A percentile compares a stretch with the other conserved stretches of the same genome.
Evolutionary conservation across 2,113 vertebrate species (phyloP).

Genomic region (Syngnathus typhle): DNA sequence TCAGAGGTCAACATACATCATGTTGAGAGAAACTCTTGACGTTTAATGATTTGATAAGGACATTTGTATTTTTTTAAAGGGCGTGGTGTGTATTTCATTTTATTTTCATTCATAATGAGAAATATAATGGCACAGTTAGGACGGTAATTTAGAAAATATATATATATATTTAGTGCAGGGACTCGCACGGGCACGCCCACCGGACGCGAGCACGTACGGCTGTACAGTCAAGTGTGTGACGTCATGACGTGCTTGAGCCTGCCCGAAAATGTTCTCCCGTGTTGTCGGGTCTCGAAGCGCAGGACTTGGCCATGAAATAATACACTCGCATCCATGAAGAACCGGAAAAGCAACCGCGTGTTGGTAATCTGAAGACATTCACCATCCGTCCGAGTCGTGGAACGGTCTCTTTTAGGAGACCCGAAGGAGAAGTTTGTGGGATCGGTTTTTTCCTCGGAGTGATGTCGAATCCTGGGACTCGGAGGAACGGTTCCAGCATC

Average conservation of each 20-base stretch:
- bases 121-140: background rate
- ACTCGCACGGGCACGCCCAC: constrained; percentile 45
- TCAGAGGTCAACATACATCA: background rate
- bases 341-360: constrained; percentile 33
- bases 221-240: constrained; percentile 61
- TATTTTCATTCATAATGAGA: background rate
- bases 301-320: constrained; percentile 72
- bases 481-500: constrained; percentile 94
- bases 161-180: background rate
- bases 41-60: background rate
- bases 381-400: constrained; percentile 39
- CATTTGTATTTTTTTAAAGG: background rate
- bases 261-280: constrained; percentile 77
- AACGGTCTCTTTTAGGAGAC: constrained; percentile 53
- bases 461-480: constrained; percentile 95
- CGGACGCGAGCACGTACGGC: constrained; percentile 63
- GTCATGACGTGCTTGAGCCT: constrained; percentile 74
- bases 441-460: constrained; percentile 72
- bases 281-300: constrained; percentile 67
- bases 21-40: background rate
- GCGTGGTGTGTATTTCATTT: background rate
- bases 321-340: constrained; percentile 52
- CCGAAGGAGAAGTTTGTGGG: constrained; percentile 66
- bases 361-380: constrained; percentile 34
- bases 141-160: too few relatives aligned